Base-by-base conservation (phyloP, 2,113 vertebrate species). In the Penelope pileata region DNA sequence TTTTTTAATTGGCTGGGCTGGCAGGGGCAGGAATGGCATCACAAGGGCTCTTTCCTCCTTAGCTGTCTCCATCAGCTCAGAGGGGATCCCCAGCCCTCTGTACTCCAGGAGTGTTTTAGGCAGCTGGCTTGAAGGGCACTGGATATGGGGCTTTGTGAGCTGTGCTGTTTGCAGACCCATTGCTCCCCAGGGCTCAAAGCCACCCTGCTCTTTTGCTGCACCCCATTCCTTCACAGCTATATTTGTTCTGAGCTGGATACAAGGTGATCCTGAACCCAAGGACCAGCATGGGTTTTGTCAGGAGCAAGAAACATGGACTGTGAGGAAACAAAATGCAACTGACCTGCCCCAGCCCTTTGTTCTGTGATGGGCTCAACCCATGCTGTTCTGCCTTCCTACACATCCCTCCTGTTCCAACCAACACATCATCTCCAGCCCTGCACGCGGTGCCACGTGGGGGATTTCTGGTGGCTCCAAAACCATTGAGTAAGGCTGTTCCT, bases 1-100 rank as follows among this genome's bases (percentile, higher is more conserved):
- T 92, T 92, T 91, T 95, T 92, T 89, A 95, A 96, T 95, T 95
- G 94, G 88, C 67, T 83, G 23, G 69, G 36, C 75, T 94, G 82
- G 27, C 74, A 74, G 78, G 60, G 82, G 87, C 67, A 77, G 67
- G 51, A 70, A 85, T 68, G 79, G 72, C 72, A 83, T 93, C 58
- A 70, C 73, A 91, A 26, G 73, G 79, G 47, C 69, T 90, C 75
- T n/a, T 77, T 81, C 64, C 29, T 91, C 34, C 66, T 93, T 36
- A 60, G 64, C 91, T 81, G 69, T 78, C 68, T 64, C 64, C 0
- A 0, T n/a, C 88, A 88, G 80, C 90, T 68, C 94, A 47, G 72
- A 90, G 90, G 86, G 90, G 91, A 93, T 95, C 86, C 94, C 91
- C 85, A 36, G 85, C 56, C 51, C 69, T 80, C 86, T 81, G 79